Evolutionary conservation across 1,140 invertebrate genomes (phyloP).

Genomic region (Drosophila melanica): DNA sequence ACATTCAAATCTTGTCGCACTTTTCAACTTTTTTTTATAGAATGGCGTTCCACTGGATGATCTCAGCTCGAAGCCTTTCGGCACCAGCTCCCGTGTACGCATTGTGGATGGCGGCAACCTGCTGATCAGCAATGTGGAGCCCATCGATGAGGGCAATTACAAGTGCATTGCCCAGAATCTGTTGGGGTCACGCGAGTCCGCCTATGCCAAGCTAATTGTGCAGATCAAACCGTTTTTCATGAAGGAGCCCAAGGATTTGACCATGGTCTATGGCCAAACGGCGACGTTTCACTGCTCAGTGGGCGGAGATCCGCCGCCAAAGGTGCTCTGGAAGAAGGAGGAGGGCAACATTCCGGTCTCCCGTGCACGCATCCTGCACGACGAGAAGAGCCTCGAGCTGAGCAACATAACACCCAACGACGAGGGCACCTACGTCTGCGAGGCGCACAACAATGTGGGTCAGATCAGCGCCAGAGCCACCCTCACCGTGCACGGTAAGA

Average conservation of each 20-base stretch:
- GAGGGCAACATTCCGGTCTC: constrained; percentile 92
- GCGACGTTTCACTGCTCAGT: constrained; percentile 95
- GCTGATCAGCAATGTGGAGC: constrained; percentile 91
- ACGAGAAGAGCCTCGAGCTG: constrained; percentile 90
- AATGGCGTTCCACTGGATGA: constrained; percentile 84
- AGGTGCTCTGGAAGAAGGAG: constrained; percentile 95
- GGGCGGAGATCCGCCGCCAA: constrained; percentile 94
- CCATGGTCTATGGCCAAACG: constrained; percentile 90
- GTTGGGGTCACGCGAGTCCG: constrained; percentile 90
- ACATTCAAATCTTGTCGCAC: constrained; percentile 8
- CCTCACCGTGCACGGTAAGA: constrained; percentile 90
- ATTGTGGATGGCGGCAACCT: constrained; percentile 91
- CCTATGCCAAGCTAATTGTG: constrained; percentile 89
- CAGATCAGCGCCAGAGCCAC: constrained; percentile 89
- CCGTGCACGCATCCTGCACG: constrained; percentile 89
- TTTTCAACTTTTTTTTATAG: constrained; percentile 37
- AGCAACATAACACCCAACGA: constrained; percentile 90
- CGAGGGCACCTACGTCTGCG: constrained; percentile 92
- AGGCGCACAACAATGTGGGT: constrained; percentile 92
- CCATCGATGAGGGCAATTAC: constrained; percentile 92
- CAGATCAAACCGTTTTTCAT: constrained; percentile 95
- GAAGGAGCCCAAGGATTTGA: constrained; percentile 93
- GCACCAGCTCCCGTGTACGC: constrained; percentile 83
- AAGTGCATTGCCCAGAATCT: constrained; percentile 93
- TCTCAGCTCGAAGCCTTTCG: constrained; percentile 76